These are phyloP conservation scores for Gyrodactylus bullatarudis DNA, from an alignment of 1,140 invertebrate species.

Conservation along the genomic window DNA sequence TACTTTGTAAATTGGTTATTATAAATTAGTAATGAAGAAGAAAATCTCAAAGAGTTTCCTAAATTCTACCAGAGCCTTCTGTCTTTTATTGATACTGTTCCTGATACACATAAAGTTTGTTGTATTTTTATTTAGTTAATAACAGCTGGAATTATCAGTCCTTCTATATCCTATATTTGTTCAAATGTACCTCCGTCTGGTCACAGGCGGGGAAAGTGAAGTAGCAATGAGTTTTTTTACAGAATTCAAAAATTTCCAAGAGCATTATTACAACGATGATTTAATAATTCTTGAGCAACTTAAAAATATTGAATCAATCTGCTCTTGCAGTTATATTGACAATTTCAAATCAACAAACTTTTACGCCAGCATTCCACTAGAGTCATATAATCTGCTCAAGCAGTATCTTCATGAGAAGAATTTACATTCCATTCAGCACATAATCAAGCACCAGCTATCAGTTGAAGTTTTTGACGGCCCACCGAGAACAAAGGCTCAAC, in stretches of 20 bases:
- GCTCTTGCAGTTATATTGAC: neutral
- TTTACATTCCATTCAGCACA: neutral
- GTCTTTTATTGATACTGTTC: neutral
- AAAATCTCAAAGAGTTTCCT: neutral
- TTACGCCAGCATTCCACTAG: neutral
- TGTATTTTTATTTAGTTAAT: neutral
- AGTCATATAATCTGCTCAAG: neutral
- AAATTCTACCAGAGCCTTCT: neutral
- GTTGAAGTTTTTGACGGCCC: neutral
- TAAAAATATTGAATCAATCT: neutral
- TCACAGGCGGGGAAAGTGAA: neutral
- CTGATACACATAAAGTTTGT: neutral
- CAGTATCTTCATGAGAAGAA: neutral
- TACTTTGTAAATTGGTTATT: neutral
- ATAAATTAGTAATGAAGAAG: neutral
- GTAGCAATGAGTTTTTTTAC: neutral
- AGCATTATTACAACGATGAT: neutral
- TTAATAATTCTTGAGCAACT: neutral
- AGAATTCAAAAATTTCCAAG: slow-evolving; percentile 1
- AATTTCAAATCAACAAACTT: neutral
- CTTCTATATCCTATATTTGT: slow-evolving; percentile 4
- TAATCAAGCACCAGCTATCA: neutral
- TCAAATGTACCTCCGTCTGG: neutral
- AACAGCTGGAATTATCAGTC: neutral
- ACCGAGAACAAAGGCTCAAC: neutral